Evolutionary conservation across 2,113 vertebrate genomes (phyloP).

Genomic region (Trematomus loennbergii): DNA sequence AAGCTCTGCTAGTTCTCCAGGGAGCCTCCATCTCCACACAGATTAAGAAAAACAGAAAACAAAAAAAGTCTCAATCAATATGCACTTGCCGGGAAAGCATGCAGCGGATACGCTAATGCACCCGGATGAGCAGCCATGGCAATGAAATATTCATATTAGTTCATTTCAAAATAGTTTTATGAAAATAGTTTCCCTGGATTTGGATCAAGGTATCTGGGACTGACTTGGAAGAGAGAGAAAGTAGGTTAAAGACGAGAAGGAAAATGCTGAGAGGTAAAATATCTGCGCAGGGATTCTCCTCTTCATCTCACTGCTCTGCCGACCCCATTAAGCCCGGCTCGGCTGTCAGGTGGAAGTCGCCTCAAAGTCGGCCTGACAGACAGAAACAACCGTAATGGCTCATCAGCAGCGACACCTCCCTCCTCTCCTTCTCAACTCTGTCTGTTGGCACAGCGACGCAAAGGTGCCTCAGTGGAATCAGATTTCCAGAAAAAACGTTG

Average conservation of each 20-base stretch:
- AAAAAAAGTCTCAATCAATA: conserved; percentile 38
- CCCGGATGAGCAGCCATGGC: conserved; percentile 10
- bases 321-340: conserved; percentile 64
- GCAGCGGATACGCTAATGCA: conserved; percentile 37
- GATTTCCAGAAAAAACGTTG: conserved; percentile 1
- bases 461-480: conserved; percentile 2
- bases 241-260: conserved; percentile 50
- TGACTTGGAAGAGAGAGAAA: conserved; percentile 35
- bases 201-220: conserved; percentile 29
- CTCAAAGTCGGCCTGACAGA: conserved; percentile 61
- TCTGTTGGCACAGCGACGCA: conserved; percentile 16
- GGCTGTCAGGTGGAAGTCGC: conserved; percentile 66
- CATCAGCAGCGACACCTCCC: conserved; percentile 48
- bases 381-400: conserved; percentile 63
- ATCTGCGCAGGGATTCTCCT: conserved; percentile 57
- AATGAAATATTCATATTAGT: conserved; percentile 57
- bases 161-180: conserved; percentile 24
- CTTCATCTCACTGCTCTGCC: conserved; percentile 40
- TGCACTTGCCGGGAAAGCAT: conserved; percentile 26
- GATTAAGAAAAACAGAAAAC: conserved; percentile 17
- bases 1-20: neutral
- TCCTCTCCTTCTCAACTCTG: conserved; percentile 24
- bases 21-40: neutral
- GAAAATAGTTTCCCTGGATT: conserved; percentile 21
- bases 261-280: conserved; percentile 57